Percentiles rank a stretch among this genome's conserved stretches.
phyloP scores from a whole-genome alignment of 2,113 vertebrate species.

The Dinomys branickii region DNA sequence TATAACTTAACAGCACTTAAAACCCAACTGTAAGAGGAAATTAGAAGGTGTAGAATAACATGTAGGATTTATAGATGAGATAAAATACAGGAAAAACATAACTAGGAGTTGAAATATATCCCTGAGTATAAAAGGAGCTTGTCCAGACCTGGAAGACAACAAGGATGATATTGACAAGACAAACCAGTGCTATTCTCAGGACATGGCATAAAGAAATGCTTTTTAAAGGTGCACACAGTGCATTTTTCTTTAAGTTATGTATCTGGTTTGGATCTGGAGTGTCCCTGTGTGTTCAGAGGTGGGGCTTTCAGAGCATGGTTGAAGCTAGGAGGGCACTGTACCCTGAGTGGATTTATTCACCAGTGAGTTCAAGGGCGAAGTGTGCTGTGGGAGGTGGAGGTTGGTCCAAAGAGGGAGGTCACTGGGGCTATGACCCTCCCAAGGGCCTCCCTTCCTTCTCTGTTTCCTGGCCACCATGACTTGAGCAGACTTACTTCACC shows the following conservation, averaged over 20 bases:
- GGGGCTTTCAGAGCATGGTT: background rate
- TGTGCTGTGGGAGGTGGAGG: background rate
- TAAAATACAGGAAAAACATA: conserved; percentile 17
- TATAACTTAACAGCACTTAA: conserved; percentile 54
- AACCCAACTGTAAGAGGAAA: background rate
- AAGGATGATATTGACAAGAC: background rate
- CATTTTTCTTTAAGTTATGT: conserved; percentile 43
- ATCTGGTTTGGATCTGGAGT: background rate
- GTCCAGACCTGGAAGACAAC: background rate
- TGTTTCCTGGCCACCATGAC: background rate
- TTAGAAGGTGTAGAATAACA: background rate
- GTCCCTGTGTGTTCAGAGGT: background rate
- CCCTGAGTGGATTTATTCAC: too few relatives aligned
- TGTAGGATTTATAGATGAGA: background rate
- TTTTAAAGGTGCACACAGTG: background rate
- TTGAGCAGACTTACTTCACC: background rate
- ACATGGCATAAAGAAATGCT: background rate
- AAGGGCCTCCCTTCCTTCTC: background rate
- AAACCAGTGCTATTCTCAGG: background rate
- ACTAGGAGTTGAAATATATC: background rate
- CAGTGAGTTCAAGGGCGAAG: background rate
- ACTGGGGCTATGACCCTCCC: background rate
- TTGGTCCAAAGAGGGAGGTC: background rate
- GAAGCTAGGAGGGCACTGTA: background rate
- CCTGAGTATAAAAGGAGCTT: background rate